Base-by-base conservation (phyloP, 2,113 vertebrate genomes). In the Ranitomeya variabilis region DNA sequence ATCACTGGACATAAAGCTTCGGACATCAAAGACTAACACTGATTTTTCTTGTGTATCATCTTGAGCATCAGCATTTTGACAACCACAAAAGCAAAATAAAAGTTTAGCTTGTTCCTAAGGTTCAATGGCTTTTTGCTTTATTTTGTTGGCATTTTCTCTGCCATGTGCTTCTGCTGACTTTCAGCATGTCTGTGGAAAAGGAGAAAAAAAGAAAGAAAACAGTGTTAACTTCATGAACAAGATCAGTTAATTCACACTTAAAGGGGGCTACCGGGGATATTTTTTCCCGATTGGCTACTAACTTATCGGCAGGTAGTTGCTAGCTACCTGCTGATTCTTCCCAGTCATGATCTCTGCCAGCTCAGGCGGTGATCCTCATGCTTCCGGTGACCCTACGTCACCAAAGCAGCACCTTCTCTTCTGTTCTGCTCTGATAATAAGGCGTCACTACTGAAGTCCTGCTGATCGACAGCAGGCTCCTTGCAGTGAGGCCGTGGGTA, bases 161-260 rank as follows among this genome's bases (percentile, higher is more conserved):
- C 96, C 98, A 99, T 93, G 95, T 99, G 97, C 95, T 98, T 99
- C 95, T 99, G 98, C 94, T 99, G 98, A 89, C 98, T 99, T 92
- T 99, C 98, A 0, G 98, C 98, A 74, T 99, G 98, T 92, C 98
- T 99, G 94, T 86, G 26, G 80, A 89, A 90, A 18, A 62, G 55
- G 8, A 91, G 52, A 1, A 85, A 87, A 26, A 23, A 71, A 16
- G 87, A 7, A 31, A 51, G 12, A 3, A 45, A 5, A 67, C n/a
- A 80, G 78, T 57, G 51, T 80, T 59, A 59, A 23, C 0, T 16
- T 23, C 19, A 31, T 26, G 13, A n/a, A 23, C 11, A 37, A 37
- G 69, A 37, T 26, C 14, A 45, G 37, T 1, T 26, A 5, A 11
- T 69, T 69, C n/a, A 26, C 8, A 57, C 55, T 57, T 57, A 57